Base-by-base conservation (phyloP, 2,113 vertebrate genomes). In the Hemiprocne comata region DNA sequence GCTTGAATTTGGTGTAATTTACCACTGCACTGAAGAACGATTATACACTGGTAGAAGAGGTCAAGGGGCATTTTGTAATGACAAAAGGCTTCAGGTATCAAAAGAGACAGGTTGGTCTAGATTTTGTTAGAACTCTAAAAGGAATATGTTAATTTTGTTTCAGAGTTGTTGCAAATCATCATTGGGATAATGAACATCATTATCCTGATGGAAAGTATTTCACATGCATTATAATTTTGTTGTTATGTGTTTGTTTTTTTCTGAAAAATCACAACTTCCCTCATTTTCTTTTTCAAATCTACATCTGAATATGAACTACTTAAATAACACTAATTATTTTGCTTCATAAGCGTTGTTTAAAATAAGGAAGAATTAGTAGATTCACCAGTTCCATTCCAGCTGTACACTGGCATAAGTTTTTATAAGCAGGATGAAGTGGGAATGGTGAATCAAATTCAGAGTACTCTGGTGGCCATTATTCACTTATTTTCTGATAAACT, bases 1-100 rank as follows among this genome's bases (percentile, higher is more conserved):
- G 98, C 98, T 99, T 94, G 98, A 99, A 96, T 98, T 99, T 73
- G 98, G 98, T 69, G 98, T 99, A 97, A 98, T 99, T 94, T 98
- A 98, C 97, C 98, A 99, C 97, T 99, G 98, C 96, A 98, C 98
- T 20, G 98, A 99, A 96, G 98, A 98, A 94, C 98, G 98, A 38
- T 97, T 99, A 91, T 99, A 99, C 96, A 98, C 98, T 31, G 98
- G 98, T 96, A 98, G 97, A 97, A 98, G 97, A 97, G 98, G 98
- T 95, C 98, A 95, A 73, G 98, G 98, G 25, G 98, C 98, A 94
- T 99, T 98, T 97, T 98, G 98, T 97, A 98, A 99, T 53, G 97
- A 98, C 93, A 98, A 98, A 96, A 98, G 94, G 87, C 98, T 99
- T 87, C 98, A 94, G 44, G 98, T 98, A 90, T 99, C 98, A 75